A percentile compares a stretch with the other conserved stretches of the same genome.
These are phyloP conservation scores for Spisula subtruncata DNA, from an alignment of 2,888 invertebrate species.

Conservation along the genomic window DNA sequence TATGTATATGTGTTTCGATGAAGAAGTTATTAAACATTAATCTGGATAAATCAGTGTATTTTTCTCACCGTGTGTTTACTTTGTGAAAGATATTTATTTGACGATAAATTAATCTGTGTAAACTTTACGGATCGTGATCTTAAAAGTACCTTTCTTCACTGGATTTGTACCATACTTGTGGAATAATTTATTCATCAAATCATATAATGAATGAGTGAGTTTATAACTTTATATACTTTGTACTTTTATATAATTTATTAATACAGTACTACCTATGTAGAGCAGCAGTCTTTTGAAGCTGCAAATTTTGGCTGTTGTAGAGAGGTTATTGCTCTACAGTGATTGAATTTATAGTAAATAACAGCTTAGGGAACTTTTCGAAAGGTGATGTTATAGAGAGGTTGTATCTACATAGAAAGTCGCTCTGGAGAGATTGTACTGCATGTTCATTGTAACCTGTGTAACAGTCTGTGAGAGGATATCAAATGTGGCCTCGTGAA, in stretches of 20 bases:
- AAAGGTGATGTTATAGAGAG: no score
- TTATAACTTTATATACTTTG: background rate
- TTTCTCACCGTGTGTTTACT: background rate
- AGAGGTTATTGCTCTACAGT: no score
- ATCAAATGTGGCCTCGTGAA: no score
- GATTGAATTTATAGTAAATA: no score
- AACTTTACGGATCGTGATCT: background rate
- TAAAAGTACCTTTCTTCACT: background rate
- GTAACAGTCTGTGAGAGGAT: no score
- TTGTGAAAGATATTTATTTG: background rate
- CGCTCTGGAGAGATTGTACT: no score
- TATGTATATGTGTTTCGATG: background rate
- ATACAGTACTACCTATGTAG: no score
- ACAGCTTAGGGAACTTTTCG: no score
- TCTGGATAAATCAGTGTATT: background rate
- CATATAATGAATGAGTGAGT: background rate
- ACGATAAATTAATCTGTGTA: background rate
- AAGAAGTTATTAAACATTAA: conserved; percentile 12
- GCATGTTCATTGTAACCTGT: no score
- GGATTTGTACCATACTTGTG: background rate
- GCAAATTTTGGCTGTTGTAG: no score
- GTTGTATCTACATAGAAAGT: no score
- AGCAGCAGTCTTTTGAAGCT: no score
- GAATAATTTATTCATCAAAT: background rate
- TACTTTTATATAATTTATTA: background rate